A percentile compares a stretch with the other conserved stretches of the same genome.
These are phyloP conservation scores for Trissolcus japonicus DNA, from an alignment of 2,888 invertebrate species.

Conservation along the genomic window DNA sequence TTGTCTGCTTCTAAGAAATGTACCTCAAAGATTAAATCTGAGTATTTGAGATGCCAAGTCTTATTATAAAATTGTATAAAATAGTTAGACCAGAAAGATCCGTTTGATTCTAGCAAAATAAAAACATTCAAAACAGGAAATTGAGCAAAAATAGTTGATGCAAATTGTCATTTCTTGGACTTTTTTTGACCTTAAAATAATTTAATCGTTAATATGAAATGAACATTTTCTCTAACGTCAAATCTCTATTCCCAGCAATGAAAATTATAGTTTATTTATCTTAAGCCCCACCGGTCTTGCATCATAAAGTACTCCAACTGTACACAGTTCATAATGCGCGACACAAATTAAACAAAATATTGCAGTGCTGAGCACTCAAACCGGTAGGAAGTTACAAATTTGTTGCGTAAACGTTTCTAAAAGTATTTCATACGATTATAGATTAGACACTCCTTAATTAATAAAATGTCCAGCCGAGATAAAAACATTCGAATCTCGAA, in stretches of 20 bases:
- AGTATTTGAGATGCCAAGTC: too few relatives aligned
- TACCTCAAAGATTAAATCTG: too few relatives aligned
- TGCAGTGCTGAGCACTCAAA: conserved; percentile 16
- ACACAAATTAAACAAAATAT: conserved; percentile 39
- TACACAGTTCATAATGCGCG: conserved; percentile 21
- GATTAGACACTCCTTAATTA: conserved; percentile 25
- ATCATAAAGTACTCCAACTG: conserved; percentile 30
- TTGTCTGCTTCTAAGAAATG: too few relatives aligned
- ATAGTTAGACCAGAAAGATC: too few relatives aligned
- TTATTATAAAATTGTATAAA: too few relatives aligned
- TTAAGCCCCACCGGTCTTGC: conserved; percentile 19
- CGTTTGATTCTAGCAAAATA: too few relatives aligned
- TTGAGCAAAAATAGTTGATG: not conserved
- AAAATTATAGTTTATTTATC: conserved; percentile 34
- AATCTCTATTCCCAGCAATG: conserved; percentile 15
- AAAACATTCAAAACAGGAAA: too few relatives aligned
- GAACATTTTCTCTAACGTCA: conserved; percentile 5
- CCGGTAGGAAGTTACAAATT: conserved; percentile 33
- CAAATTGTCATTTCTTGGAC: conserved; percentile 1
- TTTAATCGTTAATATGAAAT: not conserved
- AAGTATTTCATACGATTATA: conserved; percentile 32
- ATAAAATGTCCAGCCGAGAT: conserved; percentile 15
- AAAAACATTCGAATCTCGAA: not conserved
- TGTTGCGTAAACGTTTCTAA: conserved; percentile 34
- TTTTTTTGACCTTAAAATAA: not conserved